Evolutionary conservation across 1,140 invertebrate genomes (phyloP).

Genomic region (Calosoma granatense): DNA sequence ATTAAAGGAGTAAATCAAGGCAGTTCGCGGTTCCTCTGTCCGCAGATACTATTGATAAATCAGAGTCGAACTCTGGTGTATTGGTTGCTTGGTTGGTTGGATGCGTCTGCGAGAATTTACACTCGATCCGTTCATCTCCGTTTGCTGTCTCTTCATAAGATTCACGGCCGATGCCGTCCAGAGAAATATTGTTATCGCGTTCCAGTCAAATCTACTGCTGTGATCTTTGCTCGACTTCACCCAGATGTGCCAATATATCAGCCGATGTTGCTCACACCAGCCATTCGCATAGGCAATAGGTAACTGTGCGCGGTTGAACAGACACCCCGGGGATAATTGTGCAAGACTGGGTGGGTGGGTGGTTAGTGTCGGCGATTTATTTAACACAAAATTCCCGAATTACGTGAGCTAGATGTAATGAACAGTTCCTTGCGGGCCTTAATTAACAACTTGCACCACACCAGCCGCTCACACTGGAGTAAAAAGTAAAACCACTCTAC

Average conservation of each 20-base stretch:
- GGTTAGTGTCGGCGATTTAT: background rate
- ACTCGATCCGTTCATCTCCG: conserved; percentile 15
- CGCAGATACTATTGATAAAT: conserved; percentile 19
- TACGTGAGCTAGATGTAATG: background rate
- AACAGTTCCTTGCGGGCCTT: background rate
- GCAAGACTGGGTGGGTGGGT: background rate
- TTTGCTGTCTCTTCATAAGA: conserved; percentile 7
- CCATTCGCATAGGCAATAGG: background rate
- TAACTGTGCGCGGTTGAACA: too few species aligned
- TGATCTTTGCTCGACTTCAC: background rate
- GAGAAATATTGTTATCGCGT: conserved; percentile 9
- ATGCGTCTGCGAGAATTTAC: conserved; percentile 15
- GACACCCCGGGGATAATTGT: background rate
- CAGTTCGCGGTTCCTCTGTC: background rate
- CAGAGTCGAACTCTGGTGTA: conserved; percentile 3
- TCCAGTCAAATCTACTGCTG: conserved; percentile 8
- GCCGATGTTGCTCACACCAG: background rate
- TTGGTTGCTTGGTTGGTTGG: background rate
- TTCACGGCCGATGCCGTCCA: background rate
- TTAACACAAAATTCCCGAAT: background rate
- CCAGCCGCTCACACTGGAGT: background rate
- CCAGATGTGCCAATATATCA: conserved; percentile 4
- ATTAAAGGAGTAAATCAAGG: conserved; percentile 20
- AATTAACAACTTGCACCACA: background rate
- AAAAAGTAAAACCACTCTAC: background rate